Evolutionary conservation across 2,888 invertebrate genomes (phyloP), one percentile per base, ranked within the genome.

Genomic region (Xiphydria camelus): DNA sequence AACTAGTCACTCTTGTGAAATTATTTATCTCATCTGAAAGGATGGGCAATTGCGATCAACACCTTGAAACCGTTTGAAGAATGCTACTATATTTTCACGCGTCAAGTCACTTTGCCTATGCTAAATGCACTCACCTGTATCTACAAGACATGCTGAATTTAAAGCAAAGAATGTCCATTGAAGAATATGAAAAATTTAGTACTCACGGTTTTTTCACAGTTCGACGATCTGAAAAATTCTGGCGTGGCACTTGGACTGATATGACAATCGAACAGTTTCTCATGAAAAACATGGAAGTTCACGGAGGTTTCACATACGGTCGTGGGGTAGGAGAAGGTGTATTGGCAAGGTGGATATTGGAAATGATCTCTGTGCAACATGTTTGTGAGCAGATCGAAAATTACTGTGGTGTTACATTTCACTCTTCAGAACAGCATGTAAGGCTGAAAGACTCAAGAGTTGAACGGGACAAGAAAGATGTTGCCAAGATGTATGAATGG

Each of bases 11-110:
- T n/a, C n/a, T n/a, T n/a, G n/a, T n/a, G n/a, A n/a, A n/a, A n/a
- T n/a, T n/a, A n/a, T n/a, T n/a, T n/a, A n/a, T n/a, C 51, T 54
- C 45, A 61, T n/a, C 62, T 20, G 66, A 66, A 42, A 25, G 62
- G 34, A 42, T 50, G 39, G 66, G 61, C 6, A 55, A 66, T 46
- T 67, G 61, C 59, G 34, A 59, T 14, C 26, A 57, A 14, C 65
- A 69, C 55, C 51, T 68, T n/a, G 14, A 52, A 22, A 52, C 51
- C 40, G 46, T 61, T 5, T 32, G 44, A 41, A 31, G 40, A 45
- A 52, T 57, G 49, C 25, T 60, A 29, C 49, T 52, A 7, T 49
- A 33, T 38, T 53, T 52, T 35, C 47, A 69, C 53, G 52, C 52
- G 32, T 47, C 37, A 41, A 65, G 62, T 2, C 66, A 68, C 47